These are phyloP conservation scores for Cyprinodon variegatus DNA, from an alignment of 2,113 vertebrate species.

Conservation along the genomic window DNA sequence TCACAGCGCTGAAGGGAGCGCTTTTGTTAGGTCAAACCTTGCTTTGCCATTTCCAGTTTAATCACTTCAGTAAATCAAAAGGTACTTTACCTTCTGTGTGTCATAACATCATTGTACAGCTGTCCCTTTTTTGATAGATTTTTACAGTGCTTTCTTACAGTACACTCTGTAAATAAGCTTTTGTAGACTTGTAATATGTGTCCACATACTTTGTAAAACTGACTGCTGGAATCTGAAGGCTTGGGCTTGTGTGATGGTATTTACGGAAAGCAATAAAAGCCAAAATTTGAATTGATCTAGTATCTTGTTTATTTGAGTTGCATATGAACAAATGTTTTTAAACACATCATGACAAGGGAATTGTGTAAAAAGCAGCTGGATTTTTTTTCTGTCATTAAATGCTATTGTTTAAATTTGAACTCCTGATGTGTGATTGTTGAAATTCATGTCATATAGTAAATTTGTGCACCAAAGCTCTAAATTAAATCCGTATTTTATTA, in stretches of 20 bases:
- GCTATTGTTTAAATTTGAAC: too few species aligned
- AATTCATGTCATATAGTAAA: background rate
- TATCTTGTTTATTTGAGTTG: slow-evolving; percentile 1
- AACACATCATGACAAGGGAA: background rate
- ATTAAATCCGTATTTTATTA: background rate
- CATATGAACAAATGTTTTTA: background rate
- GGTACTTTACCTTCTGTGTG: slow-evolving; percentile 52
- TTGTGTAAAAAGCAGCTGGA: background rate
- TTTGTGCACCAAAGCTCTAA: background rate
- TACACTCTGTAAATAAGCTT: slow-evolving; percentile 88
- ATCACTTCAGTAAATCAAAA: slow-evolving; percentile 21
- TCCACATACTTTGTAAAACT: slow-evolving; percentile 93
- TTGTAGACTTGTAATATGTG: slow-evolving; percentile 93
- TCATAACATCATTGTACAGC: slow-evolving; percentile 84
- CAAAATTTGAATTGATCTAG: slow-evolving; percentile 79
- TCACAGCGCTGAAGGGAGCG: slow-evolving; percentile 31
- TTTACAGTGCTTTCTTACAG: slow-evolving; percentile 82
- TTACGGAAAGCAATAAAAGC: slow-evolving; percentile 99
- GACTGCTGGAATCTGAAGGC: slow-evolving; percentile 92
- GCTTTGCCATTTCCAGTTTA: slow-evolving; percentile 36
- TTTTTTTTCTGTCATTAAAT: background rate
- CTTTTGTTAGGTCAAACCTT: slow-evolving; percentile 21
- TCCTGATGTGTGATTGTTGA: background rate
- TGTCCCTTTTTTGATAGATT: slow-evolving; percentile 92
- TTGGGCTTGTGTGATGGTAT: slow-evolving; percentile 95